These are phyloP conservation scores for Graphium colonna DNA, from an alignment of 2,888 invertebrate genomes.

Conservation along the genomic window DNA sequence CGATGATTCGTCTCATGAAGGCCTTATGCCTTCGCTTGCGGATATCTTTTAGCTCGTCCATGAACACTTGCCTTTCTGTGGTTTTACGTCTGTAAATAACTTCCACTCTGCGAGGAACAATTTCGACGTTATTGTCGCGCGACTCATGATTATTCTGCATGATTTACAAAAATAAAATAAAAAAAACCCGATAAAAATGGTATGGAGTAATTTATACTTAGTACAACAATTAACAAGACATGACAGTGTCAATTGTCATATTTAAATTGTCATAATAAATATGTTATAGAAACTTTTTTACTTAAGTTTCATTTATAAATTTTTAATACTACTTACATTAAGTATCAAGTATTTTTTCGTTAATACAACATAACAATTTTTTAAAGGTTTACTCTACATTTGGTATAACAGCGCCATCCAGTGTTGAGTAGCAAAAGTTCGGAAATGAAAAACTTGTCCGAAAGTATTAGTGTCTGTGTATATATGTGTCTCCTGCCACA, in stretches of 20 bases:
- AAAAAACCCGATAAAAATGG: slow-evolving; percentile 9
- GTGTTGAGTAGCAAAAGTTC: slow-evolving; percentile 31
- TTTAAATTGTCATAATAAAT: too few species aligned
- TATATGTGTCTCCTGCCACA: too few species aligned
- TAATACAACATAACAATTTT: background rate
- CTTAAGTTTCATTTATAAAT: background rate
- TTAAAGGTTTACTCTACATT: slow-evolving; percentile 4
- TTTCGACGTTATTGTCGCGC: background rate
- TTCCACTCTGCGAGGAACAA: slow-evolving; percentile 34
- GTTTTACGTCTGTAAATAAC: slow-evolving; percentile 51
- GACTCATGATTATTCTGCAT: slow-evolving; percentile 9
- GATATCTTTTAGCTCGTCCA: slow-evolving; percentile 57
- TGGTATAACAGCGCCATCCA: slow-evolving; percentile 33
- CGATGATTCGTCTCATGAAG: slow-evolving; percentile 36
- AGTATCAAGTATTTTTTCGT: slow-evolving; percentile 15
- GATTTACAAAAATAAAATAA: slow-evolving; percentile 29
- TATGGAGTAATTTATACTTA: slow-evolving; percentile 14
- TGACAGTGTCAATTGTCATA: slow-evolving; percentile 8
- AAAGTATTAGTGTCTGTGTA: too few species aligned
- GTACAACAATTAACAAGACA: slow-evolving; percentile 5
- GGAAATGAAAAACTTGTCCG: too few species aligned
- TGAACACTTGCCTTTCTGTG: slow-evolving; percentile 53
- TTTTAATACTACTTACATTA: slow-evolving; percentile 5
- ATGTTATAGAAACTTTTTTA: background rate
- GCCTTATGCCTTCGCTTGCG: slow-evolving; percentile 42